Percentiles rank a stretch among this genome's conserved stretches.
These are phyloP conservation scores for Amblyopsis hoosieri DNA, from an alignment of 2,797 vertebrate species.

Conservation along the genomic window DNA sequence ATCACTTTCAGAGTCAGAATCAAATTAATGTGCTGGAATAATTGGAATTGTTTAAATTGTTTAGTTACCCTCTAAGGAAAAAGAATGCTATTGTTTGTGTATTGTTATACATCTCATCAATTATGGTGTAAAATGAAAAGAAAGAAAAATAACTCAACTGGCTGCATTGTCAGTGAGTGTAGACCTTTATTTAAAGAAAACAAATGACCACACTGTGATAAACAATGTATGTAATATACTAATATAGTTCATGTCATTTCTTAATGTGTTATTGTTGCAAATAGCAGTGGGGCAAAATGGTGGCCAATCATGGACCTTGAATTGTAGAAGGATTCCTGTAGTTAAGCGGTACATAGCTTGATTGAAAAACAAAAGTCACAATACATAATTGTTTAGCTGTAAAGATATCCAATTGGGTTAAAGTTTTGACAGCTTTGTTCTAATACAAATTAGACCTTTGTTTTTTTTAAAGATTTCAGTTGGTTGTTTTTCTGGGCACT, in stretches of 20 bases:
- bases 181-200: slow-evolving; percentile 59
- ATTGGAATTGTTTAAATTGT: slow-evolving; percentile 23
- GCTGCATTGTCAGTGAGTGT: slow-evolving; percentile 36
- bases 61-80: slow-evolving; percentile 23
- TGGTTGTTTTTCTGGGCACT: slow-evolving; percentile 37
- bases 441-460: slow-evolving; percentile 36
- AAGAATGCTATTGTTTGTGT: slow-evolving; percentile 45
- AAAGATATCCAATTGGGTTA: slow-evolving; percentile 4
- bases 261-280: slow-evolving; percentile 26
- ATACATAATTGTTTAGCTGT: slow-evolving; percentile 21
- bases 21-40: slow-evolving; percentile 1
- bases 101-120: neutral
- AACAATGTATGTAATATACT: slow-evolving; percentile 22
- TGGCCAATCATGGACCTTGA: slow-evolving; percentile 1
- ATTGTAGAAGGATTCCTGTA: slow-evolving; percentile 1
- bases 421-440: slow-evolving; percentile 26
- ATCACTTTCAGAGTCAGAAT: slow-evolving; percentile 9
- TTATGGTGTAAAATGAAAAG: slow-evolving; percentile 35
- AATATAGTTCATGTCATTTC: slow-evolving; percentile 19
- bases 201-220: slow-evolving; percentile 51
- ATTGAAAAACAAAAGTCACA: slow-evolving; percentile 18
- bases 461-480: neutral
- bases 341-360: slow-evolving; percentile 8
- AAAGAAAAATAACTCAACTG: slow-evolving; percentile 43
- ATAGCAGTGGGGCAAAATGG: neutral